Percentiles rank a stretch among this genome's conserved stretches.
phyloP scores from a whole-genome alignment of 2,888 invertebrate genomes.

The Cryptocephalus moraei region DNA sequence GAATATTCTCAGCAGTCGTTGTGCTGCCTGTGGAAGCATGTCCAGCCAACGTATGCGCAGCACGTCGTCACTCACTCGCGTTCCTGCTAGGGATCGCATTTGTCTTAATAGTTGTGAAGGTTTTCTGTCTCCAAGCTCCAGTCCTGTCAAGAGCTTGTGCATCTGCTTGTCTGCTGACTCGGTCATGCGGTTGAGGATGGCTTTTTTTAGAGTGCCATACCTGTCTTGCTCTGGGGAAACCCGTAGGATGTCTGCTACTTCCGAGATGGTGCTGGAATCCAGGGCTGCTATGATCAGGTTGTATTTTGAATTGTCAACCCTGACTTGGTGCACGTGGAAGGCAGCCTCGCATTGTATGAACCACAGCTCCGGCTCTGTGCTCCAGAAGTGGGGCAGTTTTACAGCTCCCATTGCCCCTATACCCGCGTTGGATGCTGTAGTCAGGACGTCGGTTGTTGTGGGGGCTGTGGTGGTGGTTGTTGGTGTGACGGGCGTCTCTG shows the following conservation, averaged over 20 bases:
- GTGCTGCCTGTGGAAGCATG: background rate
- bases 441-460: too few relatives aligned
- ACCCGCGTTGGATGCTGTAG: too few relatives aligned
- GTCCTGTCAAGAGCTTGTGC: conserved; percentile 9
- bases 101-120: conserved; percentile 12
- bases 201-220: conserved; percentile 4
- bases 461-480: too few relatives aligned
- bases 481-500: too few relatives aligned
- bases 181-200: conserved; percentile 3
- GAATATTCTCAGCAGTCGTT: background rate
- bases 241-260: background rate
- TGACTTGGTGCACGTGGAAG: conserved; percentile 1
- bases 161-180: conserved; percentile 10
- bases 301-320: too few relatives aligned
- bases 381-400: conserved; percentile 2
- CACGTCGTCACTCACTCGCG: conserved; percentile 6
- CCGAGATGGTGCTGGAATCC: conserved; percentile 1
- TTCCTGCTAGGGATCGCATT: conserved; percentile 7
- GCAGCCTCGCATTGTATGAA: background rate
- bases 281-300: background rate
- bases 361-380: too few relatives aligned
- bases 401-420: background rate
- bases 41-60: conserved; percentile 1
- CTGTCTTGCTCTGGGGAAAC: background rate
- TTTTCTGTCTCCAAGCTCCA: conserved; percentile 13